phyloP scores from a whole-genome alignment of 2,113 vertebrate species.

The Dasyornis broadbenti region DNA sequence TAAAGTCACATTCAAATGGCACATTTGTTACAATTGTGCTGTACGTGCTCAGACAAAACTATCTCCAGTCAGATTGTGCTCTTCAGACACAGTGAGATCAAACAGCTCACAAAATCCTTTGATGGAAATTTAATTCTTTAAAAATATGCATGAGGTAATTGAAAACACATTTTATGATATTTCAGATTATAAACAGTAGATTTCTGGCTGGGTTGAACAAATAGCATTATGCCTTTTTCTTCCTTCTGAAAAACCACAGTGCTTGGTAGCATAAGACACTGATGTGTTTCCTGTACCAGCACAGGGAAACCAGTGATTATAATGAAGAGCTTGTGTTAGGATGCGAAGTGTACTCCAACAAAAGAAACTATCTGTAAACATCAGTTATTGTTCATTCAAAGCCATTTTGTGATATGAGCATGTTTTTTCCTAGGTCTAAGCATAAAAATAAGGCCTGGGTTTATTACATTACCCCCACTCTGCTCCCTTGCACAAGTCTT shows the following conservation, averaged over 20 bases:
- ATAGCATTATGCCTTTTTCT: constrained; percentile 48
- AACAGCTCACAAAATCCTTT: constrained; percentile 64
- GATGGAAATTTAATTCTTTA: constrained; percentile 71
- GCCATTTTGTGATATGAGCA: background rate
- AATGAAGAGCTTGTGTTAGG: background rate
- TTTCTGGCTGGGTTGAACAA: constrained; percentile 52
- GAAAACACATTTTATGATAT: constrained; percentile 66
- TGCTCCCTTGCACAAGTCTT: background rate
- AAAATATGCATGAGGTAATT: constrained; percentile 71
- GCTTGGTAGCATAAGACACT: background rate
- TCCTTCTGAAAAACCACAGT: constrained; percentile 48
- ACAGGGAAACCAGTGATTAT: background rate
- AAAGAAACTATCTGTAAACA: background rate
- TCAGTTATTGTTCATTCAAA: background rate
- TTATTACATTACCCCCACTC: background rate
- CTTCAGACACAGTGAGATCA: constrained; percentile 64
- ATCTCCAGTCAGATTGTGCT: constrained; percentile 33
- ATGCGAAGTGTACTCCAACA: background rate
- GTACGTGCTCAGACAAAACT: constrained; percentile 23
- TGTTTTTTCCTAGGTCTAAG: background rate
- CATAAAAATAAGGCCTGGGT: background rate
- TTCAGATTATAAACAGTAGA: constrained; percentile 52
- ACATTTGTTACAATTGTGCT: background rate
- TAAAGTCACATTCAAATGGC: constrained; percentile 13
- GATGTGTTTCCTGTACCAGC: background rate